A percentile compares a stretch with the other conserved stretches of the same genome.
These are phyloP conservation scores for Adelphocoris suturalis DNA, from an alignment of 2,888 invertebrate species.

Conservation along the genomic window DNA sequence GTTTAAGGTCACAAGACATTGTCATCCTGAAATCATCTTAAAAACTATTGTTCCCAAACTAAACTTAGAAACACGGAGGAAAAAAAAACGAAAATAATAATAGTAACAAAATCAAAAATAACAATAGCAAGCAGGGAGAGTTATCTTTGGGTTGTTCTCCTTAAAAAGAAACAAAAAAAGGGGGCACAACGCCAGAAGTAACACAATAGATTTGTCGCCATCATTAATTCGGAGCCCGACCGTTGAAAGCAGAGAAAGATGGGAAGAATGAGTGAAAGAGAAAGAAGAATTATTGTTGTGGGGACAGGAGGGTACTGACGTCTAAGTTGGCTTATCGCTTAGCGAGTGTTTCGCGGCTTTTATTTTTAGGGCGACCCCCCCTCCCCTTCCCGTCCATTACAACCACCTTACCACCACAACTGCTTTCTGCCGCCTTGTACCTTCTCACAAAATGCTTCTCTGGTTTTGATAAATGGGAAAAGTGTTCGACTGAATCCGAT, in stretches of 20 bases:
- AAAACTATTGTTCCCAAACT: conserved; percentile 4
- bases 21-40: neutral
- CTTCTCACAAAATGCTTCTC: neutral
- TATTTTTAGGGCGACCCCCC: neutral
- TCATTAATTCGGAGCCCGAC: conserved; percentile 17
- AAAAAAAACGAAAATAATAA: neutral
- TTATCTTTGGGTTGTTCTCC: neutral
- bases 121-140: conserved; percentile 25
- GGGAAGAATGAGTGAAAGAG: conserved; percentile 16
- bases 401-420: too few relatives aligned
- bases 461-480: conserved; percentile 19
- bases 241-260: conserved; percentile 16
- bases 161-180: neutral
- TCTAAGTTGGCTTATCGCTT: conserved; percentile 21
- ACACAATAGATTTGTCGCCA: conserved; percentile 55
- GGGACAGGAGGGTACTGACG: conserved; percentile 2
- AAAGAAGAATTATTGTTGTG: conserved; percentile 3
- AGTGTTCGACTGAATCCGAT: conserved; percentile 15
- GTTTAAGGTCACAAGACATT: neutral
- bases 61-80: too few relatives aligned
- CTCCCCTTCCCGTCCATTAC: neutral
- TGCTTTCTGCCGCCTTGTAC: neutral
- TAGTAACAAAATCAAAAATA: neutral
- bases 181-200: conserved; percentile 46
- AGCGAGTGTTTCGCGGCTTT: conserved; percentile 19